phyloP scores from a whole-genome alignment of 2,888 invertebrate species.

The Drosophila siamana region DNA sequence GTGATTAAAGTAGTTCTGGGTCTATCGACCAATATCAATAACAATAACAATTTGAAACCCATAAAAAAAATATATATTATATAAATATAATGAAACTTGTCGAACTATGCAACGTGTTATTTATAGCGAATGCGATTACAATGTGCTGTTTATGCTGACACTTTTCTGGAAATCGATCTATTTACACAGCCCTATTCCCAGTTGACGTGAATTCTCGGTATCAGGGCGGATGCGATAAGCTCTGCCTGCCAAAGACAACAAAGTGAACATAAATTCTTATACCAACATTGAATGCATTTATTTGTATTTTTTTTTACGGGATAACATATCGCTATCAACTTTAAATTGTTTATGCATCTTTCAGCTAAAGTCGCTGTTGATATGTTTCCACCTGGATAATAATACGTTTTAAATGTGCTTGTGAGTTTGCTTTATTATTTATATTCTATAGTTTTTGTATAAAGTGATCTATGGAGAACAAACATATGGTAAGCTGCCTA shows the following conservation, averaged over 20 bases:
- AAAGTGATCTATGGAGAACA: too few species aligned
- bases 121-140: conserved; percentile 23
- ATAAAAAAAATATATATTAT: neutral
- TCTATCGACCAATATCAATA: too few species aligned
- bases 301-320: neutral
- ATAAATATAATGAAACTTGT: neutral
- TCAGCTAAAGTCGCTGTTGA: neutral
- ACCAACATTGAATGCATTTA: conserved; percentile 18
- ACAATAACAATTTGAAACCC: neutral
- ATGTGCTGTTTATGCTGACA: conserved; percentile 27
- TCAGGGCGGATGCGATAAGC: conserved; percentile 50
- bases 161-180: conserved; percentile 11
- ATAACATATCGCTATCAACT: neutral
- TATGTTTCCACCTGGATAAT: neutral
- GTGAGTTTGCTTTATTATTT: neutral
- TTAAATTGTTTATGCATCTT: conserved; percentile 5
- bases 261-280: conserved; percentile 3
- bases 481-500: too few species aligned
- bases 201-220: conserved; percentile 27
- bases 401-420: neutral
- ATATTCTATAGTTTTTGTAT: too few species aligned
- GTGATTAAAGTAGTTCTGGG: neutral
- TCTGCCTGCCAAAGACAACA: conserved; percentile 4
- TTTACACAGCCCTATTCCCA: conserved; percentile 30
- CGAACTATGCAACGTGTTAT: neutral